These are phyloP conservation scores for Pelodytes ibericus DNA, from an alignment of 2,797 vertebrate genomes.

Conservation along the genomic window DNA sequence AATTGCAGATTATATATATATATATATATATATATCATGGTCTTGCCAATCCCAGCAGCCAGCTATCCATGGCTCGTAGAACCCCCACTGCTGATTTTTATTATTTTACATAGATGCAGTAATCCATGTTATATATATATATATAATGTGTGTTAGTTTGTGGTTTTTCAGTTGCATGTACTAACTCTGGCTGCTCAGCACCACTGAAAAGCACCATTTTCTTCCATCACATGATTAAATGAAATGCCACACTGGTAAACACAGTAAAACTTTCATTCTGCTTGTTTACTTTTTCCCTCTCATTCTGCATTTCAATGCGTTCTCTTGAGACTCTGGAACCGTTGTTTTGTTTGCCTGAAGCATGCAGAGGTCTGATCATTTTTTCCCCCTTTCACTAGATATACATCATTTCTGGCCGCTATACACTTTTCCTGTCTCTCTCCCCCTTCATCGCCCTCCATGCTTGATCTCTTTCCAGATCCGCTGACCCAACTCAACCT, in stretches of 20 bases:
- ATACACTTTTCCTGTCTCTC: constrained; percentile 60
- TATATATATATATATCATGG: too few relatives aligned
- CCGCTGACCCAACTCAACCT: constrained; percentile 82
- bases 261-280: background rate
- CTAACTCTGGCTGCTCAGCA: background rate
- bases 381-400: constrained; percentile 62
- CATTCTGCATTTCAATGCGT: constrained; percentile 69
- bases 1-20: too few relatives aligned
- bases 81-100: too few relatives aligned
- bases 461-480: constrained; percentile 72
- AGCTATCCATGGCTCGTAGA: too few relatives aligned
- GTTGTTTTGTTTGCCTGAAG: constrained; percentile 66
- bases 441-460: constrained; percentile 8
- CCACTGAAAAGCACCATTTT: background rate
- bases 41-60: too few relatives aligned
- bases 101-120: too few relatives aligned
- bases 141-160: too few relatives aligned
- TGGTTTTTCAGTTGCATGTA: too few relatives aligned
- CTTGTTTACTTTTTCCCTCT: constrained; percentile 51
- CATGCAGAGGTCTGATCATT: constrained; percentile 63
- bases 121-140: too few relatives aligned
- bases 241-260: background rate
- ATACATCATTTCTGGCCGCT: constrained; percentile 64
- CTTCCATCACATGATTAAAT: too few relatives aligned
- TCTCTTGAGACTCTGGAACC: constrained; percentile 72